These are phyloP conservation scores for Eupeodes luniger DNA, from an alignment of 2,888 invertebrate species.

Conservation along the genomic window DNA sequence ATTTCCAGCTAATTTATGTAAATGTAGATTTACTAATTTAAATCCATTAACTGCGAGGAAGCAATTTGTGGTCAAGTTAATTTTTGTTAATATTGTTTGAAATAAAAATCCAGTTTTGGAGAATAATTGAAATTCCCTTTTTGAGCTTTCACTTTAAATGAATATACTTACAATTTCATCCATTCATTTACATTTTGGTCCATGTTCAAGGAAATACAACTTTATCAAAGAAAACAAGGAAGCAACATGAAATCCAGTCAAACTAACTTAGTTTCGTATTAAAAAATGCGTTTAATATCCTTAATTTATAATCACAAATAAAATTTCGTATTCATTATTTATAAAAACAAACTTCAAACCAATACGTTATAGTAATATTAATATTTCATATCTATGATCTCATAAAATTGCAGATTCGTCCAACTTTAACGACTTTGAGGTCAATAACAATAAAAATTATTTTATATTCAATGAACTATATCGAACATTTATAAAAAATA, in stretches of 20 bases:
- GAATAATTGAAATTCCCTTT: not conserved
- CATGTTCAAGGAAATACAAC: no score
- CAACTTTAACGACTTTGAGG: no score
- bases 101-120: not conserved
- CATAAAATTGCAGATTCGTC: not conserved
- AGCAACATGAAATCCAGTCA: no score
- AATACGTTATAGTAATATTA: no score
- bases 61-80: not conserved
- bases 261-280: no score
- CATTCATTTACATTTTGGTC: not conserved
- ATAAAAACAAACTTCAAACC: no score
- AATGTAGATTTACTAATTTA: not conserved
- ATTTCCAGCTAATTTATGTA: not conserved
- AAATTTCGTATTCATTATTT: no score
- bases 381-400: not conserved
- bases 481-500: not conserved
- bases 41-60: not conserved
- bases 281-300: no score
- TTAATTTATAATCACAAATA: no score
- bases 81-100: not conserved
- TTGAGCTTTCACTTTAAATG: not conserved
- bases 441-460: not conserved
- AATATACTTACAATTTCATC: not conserved
- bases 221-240: no score
- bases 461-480: not conserved